Evolutionary conservation across 2,888 invertebrate species (phyloP).

Genomic region (Aporophyla nigra): DNA sequence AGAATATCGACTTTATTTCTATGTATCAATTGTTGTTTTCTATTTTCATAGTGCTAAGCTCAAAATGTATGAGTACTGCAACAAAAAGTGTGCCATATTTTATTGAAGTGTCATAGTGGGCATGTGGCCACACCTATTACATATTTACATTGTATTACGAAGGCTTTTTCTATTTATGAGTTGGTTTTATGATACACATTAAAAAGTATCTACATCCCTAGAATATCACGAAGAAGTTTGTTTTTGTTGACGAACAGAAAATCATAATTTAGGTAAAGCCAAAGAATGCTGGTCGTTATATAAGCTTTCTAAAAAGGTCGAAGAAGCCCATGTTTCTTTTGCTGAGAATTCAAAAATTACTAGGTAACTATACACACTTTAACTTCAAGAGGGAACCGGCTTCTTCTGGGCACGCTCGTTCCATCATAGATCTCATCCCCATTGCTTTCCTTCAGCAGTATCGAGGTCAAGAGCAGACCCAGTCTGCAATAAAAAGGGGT

Average conservation of each 20-base stretch:
- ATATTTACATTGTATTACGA: constrained; percentile 36
- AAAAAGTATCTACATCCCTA: constrained; percentile 1
- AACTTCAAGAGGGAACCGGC: too few species aligned
- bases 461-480: too few species aligned
- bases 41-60: constrained; percentile 40
- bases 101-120: constrained; percentile 37
- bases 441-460: too few species aligned
- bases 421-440: too few species aligned
- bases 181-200: constrained; percentile 13
- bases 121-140: constrained; percentile 33
- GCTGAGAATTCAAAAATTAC: background rate
- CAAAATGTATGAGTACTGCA: constrained; percentile 32
- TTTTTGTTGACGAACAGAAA: background rate
- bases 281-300: background rate
- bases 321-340: background rate
- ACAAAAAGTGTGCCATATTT: constrained; percentile 45
- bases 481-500: too few species aligned
- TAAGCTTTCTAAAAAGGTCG: background rate
- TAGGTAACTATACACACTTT: background rate
- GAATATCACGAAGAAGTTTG: background rate
- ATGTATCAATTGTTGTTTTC: constrained; percentile 52
- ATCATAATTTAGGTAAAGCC: background rate
- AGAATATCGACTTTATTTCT: constrained; percentile 51
- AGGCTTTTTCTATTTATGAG: constrained; percentile 21
- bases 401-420: too few species aligned